Percentiles rank a stretch among this genome's conserved stretches.
Evolutionary conservation across 1,140 invertebrate species (phyloP).

Genomic region (Drosophila sechellia): DNA sequence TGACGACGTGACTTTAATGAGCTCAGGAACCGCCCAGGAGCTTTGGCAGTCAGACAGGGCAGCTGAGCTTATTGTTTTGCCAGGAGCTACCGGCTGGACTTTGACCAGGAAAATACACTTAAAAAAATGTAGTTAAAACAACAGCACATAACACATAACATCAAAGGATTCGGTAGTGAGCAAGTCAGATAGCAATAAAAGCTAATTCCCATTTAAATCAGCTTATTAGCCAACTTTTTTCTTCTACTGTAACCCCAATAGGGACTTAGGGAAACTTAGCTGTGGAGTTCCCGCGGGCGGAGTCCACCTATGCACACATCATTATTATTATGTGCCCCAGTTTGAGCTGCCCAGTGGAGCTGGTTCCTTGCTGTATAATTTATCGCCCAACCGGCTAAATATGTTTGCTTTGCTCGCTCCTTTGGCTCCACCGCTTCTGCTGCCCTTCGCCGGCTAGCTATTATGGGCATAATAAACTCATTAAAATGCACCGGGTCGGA

Average conservation of each 20-base stretch:
- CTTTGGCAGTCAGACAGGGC: not conserved
- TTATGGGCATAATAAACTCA: conserved; percentile 78
- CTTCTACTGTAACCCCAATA: not conserved
- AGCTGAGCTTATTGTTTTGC: conserved; percentile 28
- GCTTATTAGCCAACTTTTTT: not conserved
- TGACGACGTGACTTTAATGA: conserved; percentile 34
- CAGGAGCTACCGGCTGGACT: conserved; percentile 1
- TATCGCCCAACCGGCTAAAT: conserved; percentile 64
- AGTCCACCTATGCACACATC: conserved; percentile 75
- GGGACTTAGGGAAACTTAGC: not conserved
- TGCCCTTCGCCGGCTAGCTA: conserved; percentile 23
- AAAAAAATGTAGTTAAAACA: not conserved
- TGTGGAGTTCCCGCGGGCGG: conserved; percentile 11
- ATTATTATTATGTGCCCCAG: conserved; percentile 66
- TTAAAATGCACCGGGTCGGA: conserved; percentile 69
- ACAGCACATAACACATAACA: too few species aligned
- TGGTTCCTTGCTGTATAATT: conserved; percentile 69
- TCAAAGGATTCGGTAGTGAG: not conserved
- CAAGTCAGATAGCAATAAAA: too few species aligned
- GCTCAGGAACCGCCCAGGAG: conserved; percentile 20
- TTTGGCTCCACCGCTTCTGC: conserved; percentile 9
- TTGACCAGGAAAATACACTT: conserved; percentile 6
- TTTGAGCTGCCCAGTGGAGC: conserved; percentile 27
- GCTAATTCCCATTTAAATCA: too few species aligned
- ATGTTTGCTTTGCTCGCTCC: conserved; percentile 55